Evolutionary conservation across 2,113 vertebrate genomes (phyloP), one percentile per base, ranked within the genome.

Genomic region (Ptilorrhoa leucosticta): DNA sequence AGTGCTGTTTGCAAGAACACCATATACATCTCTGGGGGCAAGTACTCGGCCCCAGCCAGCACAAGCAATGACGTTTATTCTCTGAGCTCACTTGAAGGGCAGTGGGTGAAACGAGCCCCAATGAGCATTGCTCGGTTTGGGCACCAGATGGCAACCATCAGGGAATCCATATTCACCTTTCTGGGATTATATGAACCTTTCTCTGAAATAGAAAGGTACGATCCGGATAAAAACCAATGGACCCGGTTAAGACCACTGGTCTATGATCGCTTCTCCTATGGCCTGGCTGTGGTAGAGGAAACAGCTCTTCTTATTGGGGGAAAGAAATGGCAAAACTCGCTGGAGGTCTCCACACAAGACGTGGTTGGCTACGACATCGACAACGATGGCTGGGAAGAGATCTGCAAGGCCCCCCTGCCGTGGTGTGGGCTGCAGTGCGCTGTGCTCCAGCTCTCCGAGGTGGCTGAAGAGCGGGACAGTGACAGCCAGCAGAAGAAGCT

Each of bases 121-220:
- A 99, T 99, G 99, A 98, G 98, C 86, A 98, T 99, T 24, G 99
- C 98, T 87, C 98, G 99, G 54, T 99, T 99, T 60, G 98, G 99
- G 27, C 99, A 99, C 90, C 98, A 99, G 91, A 98, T 99, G 98
- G 98, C 98, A 11, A 97, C 98, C 5, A 97, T 98, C 63, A 96
- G 98, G 15, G 98, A 98, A 3, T 95, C 96, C n/a, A 97, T 99
- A 95, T 99, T 99, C 75, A 98, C 98, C n/a, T 98, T 99, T 91
- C 87, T 99, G 94, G 99, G 99, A 26, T 97, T 98, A 93, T 99
- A 99, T 10, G 99, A 99, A 93, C 98, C 98, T 13, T 99, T 99
- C 96, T 99, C 99, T 17, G 99, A 99, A 82, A 99, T 99, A 9
- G 99, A 99, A 94, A 97, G 97, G 70, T 99, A 99, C 1, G 98